phyloP scores from a whole-genome alignment of 2,113 vertebrate genomes.

The Gavia stellata region DNA sequence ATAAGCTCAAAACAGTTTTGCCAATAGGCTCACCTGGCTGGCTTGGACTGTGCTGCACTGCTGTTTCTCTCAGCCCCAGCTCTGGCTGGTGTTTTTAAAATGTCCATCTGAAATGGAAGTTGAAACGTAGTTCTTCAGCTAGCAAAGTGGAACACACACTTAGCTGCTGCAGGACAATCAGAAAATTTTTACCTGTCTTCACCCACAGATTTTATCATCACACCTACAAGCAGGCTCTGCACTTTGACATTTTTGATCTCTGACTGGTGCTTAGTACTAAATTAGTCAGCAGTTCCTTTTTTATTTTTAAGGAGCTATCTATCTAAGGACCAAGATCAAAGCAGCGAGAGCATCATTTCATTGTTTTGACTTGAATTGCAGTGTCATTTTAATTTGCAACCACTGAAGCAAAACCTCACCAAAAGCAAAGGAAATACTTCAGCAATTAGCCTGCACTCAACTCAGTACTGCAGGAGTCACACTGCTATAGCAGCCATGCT shows the following conservation, averaged over 20 bases:
- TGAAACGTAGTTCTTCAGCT: conserved; percentile 22
- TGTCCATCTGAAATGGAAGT: conserved; percentile 21
- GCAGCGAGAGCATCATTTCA: neutral
- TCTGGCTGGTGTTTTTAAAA: neutral
- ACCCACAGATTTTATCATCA: neutral
- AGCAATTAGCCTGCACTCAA: neutral
- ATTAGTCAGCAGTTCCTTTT: neutral
- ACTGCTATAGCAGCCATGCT: neutral
- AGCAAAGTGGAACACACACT: conserved; percentile 45
- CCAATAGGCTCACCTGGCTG: neutral
- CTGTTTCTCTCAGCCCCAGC: neutral
- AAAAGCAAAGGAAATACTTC: neutral
- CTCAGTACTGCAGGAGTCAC: neutral
- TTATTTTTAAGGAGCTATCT: neutral
- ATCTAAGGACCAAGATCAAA: conserved; percentile 27
- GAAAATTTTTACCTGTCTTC: neutral
- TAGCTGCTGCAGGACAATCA: conserved; percentile 18
- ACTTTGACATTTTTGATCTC: neutral
- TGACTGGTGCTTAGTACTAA: neutral
- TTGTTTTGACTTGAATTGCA: conserved; percentile 11
- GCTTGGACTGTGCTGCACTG: neutral
- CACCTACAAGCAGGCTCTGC: neutral
- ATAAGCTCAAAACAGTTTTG: conserved; percentile 4
- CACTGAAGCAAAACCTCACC: conserved; percentile 19
- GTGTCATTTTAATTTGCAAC: conserved; percentile 53